Evolutionary conservation across 2,888 invertebrate genomes (phyloP).

Genomic region (Beris morrisii): DNA sequence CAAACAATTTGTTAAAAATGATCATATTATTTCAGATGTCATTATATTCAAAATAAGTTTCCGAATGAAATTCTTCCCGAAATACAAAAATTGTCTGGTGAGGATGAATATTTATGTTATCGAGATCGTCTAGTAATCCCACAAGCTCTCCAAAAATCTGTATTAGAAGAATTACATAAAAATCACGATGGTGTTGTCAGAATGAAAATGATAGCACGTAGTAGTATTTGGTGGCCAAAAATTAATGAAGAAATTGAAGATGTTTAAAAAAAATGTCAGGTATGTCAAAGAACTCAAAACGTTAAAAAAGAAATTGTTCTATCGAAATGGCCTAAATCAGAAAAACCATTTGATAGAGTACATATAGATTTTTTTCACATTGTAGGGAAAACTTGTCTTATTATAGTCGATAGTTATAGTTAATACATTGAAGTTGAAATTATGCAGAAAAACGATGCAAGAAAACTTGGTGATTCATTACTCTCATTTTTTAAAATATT

Average conservation of each 20-base stretch:
- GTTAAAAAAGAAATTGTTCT: too few species aligned
- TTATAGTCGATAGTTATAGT: too few species aligned
- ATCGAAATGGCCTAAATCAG: too few species aligned
- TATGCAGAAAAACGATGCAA: constrained; percentile 29
- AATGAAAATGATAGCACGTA: too few species aligned
- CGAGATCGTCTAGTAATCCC: too few species aligned
- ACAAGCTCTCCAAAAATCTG: constrained; percentile 10
- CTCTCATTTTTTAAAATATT: constrained; percentile 24
- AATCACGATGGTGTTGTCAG: not conserved
- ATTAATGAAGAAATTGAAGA: constrained; percentile 43
- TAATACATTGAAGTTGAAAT: constrained; percentile 27
- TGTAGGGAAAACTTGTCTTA: too few species aligned
- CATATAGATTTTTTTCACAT: too few species aligned
- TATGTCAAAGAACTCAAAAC: too few species aligned
- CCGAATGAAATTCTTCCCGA: not conserved
- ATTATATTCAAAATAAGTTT: not conserved
- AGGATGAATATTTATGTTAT: too few species aligned
- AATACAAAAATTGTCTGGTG: too few species aligned
- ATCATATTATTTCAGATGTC: not conserved
- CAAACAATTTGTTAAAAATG: not conserved
- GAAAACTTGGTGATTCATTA: constrained; percentile 22
- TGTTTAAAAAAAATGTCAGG: constrained; percentile 37
- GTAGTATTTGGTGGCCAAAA: constrained; percentile 43
- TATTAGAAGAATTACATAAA: constrained; percentile 37
- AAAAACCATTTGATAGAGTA: too few species aligned